Evolutionary conservation across 2,113 vertebrate species (phyloP).

Genomic region (Thalassoma bifasciatum): DNA sequence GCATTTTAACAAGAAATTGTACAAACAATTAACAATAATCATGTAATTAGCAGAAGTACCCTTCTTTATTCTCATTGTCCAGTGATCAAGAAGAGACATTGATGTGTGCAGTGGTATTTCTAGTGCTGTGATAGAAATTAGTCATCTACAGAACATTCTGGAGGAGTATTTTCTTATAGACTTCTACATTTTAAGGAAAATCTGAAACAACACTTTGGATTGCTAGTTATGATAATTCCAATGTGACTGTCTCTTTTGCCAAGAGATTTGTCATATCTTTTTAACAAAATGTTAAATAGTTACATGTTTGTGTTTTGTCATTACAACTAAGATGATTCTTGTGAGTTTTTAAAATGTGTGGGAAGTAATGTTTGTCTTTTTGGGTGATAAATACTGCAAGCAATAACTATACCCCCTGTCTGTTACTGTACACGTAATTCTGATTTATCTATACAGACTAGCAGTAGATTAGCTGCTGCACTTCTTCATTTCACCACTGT

Average conservation of each 20-base stretch:
- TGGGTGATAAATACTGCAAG: conserved; percentile 28
- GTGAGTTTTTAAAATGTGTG: background rate
- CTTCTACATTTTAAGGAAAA: background rate
- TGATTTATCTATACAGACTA: conserved; percentile 53
- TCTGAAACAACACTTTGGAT: background rate
- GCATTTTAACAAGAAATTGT: too few relatives aligned
- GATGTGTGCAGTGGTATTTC: too few relatives aligned
- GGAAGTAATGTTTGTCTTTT: conserved; percentile 7
- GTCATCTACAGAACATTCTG: background rate
- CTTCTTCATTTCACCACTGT: conserved; percentile 28
- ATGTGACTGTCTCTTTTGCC: background rate
- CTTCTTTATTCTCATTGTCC: too few relatives aligned
- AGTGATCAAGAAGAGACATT: too few relatives aligned
- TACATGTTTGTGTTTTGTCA: conserved; percentile 1
- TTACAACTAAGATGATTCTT: background rate
- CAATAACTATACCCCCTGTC: conserved; percentile 23
- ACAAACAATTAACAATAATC: too few relatives aligned
- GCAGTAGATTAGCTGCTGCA: conserved; percentile 37
- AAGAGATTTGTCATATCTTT: background rate
- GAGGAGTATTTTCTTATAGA: conserved; percentile 1
- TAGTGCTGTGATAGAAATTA: too few relatives aligned
- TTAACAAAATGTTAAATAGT: background rate
- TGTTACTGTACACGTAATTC: conserved; percentile 65
- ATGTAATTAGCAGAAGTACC: too few relatives aligned
- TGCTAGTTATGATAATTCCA: background rate